A percentile compares a stretch with the other conserved stretches of the same genome.
phyloP scores from a whole-genome alignment of 2,888 invertebrate genomes.

The Calameuta filiformis region DNA sequence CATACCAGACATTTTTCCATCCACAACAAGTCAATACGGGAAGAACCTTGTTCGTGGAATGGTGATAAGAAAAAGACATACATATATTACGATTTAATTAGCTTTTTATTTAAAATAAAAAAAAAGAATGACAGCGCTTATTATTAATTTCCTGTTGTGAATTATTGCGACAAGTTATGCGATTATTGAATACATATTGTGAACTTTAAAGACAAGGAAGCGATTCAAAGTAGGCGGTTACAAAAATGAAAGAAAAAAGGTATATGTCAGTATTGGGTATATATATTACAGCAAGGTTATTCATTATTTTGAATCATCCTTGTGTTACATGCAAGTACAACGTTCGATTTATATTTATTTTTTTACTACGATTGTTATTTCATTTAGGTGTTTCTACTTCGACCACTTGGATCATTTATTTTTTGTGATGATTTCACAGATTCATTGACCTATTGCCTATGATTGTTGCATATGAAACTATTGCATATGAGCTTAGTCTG shows the following conservation, averaged over 20 bases:
- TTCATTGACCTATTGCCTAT: too few species aligned
- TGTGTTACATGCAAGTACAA: too few species aligned
- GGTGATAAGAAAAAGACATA: background rate
- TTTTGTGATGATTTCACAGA: too few species aligned
- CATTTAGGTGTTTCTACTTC: too few species aligned
- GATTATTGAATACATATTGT: background rate
- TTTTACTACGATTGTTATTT: too few species aligned
- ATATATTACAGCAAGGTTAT: too few species aligned
- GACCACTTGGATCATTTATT: too few species aligned
- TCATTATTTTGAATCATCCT: too few species aligned
- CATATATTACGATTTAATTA: background rate
- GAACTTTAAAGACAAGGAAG: background rate
- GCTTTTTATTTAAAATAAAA: background rate
- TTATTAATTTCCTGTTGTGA: too few species aligned
- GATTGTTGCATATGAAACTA: too few species aligned
- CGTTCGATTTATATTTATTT: too few species aligned
- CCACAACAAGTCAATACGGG: background rate
- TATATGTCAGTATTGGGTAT: background rate
- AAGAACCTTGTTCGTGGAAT: background rate
- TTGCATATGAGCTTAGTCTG: too few species aligned
- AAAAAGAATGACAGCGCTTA: background rate
- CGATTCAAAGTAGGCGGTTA: background rate
- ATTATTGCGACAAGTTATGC: background rate
- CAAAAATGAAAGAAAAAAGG: background rate
- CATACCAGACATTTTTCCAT: background rate